Evolutionary conservation across 1,140 invertebrate genomes (phyloP), one percentile per base, ranked within the genome.

Genomic region (Hormaphis cornu): DNA sequence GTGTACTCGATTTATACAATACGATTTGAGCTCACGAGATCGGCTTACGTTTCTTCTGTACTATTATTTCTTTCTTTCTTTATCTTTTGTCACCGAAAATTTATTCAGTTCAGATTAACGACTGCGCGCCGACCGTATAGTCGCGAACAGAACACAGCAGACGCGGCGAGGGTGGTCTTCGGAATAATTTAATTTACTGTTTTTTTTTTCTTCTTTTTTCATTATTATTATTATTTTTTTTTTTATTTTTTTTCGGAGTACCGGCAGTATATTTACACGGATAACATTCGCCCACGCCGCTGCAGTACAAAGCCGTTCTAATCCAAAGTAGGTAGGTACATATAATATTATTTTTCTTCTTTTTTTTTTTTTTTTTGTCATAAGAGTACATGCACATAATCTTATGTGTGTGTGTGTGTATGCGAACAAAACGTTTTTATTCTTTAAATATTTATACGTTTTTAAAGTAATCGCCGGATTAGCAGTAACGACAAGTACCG

Each of bases 391-490:
- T 54, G n/a, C 2, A 18, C 1, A 48, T 28, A 50, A 2, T 6
- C 12, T 12, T 24, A 22, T 14, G 9, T 14, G 9, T 18, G 7
- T 20, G 28, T 26, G 35, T 24, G 16, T 8, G 9, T 42, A 16
- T 22, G 16, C 6, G 7, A 46, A 46, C 58, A 46, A 26, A 61
- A 61, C 35, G 24, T 46, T 46, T 63, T 26, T 48, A 48, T 48
- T 48, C 28, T 20, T 66, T 50, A 66, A 66, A 66, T 50, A 66
- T 66, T 66, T 66, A 66, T 66, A 50, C 42, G 61, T 66, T 50
- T 66, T 66, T 66, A 66, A 66, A 66, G 61, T 66, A 66, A 66
- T 66, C 61, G 61, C 61, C 61, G 44, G 61, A 66, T 66, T 66
- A 66, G 28, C 61, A 66, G 61, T 56, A n/a, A 56, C 33, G 24